Evolutionary conservation across 2,113 vertebrate genomes (phyloP).

Genomic region (Ancistrus triradiatus): DNA sequence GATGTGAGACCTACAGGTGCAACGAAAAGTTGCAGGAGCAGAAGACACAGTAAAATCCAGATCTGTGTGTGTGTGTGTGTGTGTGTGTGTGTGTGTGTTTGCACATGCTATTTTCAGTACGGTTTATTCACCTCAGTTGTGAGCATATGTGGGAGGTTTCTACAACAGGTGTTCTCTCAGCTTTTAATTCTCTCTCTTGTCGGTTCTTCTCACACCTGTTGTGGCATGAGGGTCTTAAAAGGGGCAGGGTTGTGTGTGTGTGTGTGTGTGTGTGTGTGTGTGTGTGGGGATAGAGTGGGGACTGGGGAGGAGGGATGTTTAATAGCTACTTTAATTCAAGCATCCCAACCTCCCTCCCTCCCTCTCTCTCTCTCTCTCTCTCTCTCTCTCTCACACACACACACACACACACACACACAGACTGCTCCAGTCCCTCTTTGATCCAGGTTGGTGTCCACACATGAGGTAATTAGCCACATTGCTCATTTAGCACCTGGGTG

Average conservation of each 20-base stretch:
- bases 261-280: no score
- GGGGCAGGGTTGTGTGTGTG: no score
- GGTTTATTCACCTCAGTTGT: no score
- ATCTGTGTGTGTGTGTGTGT: no score
- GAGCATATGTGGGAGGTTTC: neutral
- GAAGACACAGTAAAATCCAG: no score
- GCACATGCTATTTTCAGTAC: no score
- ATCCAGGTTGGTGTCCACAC: slow-evolving; percentile 54
- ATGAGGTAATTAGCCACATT: slow-evolving; percentile 47
- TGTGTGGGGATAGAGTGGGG: slow-evolving; percentile 22
- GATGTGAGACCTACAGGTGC: no score
- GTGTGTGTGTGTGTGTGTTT: no score
- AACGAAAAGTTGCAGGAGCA: no score
- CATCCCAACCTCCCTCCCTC: neutral
- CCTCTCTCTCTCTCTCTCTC: neutral
- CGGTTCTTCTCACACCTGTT: slow-evolving; percentile 57
- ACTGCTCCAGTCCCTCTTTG: slow-evolving; percentile 33
- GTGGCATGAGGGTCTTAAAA: slow-evolving; percentile 51
- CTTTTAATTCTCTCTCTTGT: slow-evolving; percentile 25
- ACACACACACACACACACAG: slow-evolving; percentile 8
- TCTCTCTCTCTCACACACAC: neutral
- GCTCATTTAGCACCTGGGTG: slow-evolving; percentile 46
- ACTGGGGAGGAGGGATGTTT: neutral
- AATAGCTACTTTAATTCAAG: slow-evolving; percentile 51
- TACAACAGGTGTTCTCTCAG: slow-evolving; percentile 36